These are phyloP conservation scores for Pseudoatta argentina DNA, from an alignment of 1,140 invertebrate species.

Conservation along the genomic window DNA sequence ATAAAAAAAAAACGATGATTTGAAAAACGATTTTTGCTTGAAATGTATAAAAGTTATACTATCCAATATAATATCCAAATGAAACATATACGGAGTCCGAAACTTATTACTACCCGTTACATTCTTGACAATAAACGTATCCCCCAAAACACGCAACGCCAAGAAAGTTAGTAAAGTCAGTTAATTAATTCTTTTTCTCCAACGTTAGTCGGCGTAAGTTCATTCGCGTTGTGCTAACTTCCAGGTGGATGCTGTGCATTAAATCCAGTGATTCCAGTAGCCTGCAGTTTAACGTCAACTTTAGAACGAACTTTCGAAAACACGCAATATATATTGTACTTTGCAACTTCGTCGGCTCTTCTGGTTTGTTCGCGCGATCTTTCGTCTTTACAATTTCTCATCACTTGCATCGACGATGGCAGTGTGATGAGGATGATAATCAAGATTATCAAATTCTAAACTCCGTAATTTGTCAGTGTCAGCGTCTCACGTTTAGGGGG, in stretches of 20 bases:
- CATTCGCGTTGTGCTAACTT: constrained; percentile 30
- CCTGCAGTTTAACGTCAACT: constrained; percentile 40
- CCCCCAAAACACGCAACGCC: background rate
- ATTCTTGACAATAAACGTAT: constrained; percentile 23
- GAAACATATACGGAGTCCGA: background rate
- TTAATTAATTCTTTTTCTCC: constrained; percentile 57
- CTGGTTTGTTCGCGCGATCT: background rate
- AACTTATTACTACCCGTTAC: background rate
- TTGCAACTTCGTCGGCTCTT: constrained; percentile 6
- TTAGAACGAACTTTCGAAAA: constrained; percentile 43
- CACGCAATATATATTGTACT: constrained; percentile 36
- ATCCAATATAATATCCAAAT: background rate
- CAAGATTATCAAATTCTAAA: constrained; percentile 54
- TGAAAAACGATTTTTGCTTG: background rate
- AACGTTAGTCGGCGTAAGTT: constrained; percentile 36
- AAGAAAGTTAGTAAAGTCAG: constrained; percentile 25
- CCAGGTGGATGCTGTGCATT: constrained; percentile 31
- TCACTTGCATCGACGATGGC: constrained; percentile 10
- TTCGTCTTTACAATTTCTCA: constrained; percentile 29
- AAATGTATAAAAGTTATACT: background rate
- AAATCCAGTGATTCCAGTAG: constrained; percentile 51
- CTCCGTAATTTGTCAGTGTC: constrained; percentile 54
- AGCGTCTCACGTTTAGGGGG: background rate
- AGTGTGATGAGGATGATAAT: constrained; percentile 35
- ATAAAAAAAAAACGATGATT: background rate